Base-by-base conservation (phyloP, 2,888 invertebrate species). In the Netelia melanura region DNA sequence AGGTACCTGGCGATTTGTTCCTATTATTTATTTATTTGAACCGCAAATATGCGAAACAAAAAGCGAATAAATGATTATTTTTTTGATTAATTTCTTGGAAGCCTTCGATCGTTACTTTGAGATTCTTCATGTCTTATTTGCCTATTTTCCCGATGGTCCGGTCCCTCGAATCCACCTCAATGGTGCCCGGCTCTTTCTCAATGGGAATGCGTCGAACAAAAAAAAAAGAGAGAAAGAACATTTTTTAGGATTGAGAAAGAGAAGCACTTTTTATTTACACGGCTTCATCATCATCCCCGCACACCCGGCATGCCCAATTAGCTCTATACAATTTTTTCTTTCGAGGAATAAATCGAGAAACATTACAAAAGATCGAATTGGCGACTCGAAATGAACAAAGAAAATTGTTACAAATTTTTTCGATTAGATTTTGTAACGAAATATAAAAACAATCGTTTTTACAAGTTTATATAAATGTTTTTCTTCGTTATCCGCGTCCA, bases 1-100 rank as follows among this genome's bases (percentile, higher is more conserved):
- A 38, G 86, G 89, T 90, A 90, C 89, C 89, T 90, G 30, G 89
- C 89, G 87, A 88, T 89, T 87, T 89, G 89, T 90, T 90, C 87
- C 89, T 89, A 86, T 87, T 87, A 87, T 88, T 89, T 86, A 89
- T 89, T 89, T 89, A 72, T 83, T 82, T 76, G 61, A 76, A 87
- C 86, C 88, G 87, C 89, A 83, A 88, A 86, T 86, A 82, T 88
- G 83, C 85, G 86, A 87, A 79, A 86, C 84, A 85, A 86, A 85
- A 30, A 30, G 3, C 30, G 30, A 90, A 89, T 89, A 90, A 90
- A 90, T 86, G 80, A 89, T 91, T 91, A 89, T 91, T 90, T 90
- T 91, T 87, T 91, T 90, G 87, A 84, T 84, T 89, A 83, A 75
- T 81, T 85, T 58, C 5, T 54, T 21, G 17, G 2, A 58, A 58